A percentile compares a stretch with the other conserved stretches of the same genome.
These are phyloP conservation scores for Lampris megalopsis DNA, from an alignment of 2,113 vertebrate genomes.

Conservation along the genomic window DNA sequence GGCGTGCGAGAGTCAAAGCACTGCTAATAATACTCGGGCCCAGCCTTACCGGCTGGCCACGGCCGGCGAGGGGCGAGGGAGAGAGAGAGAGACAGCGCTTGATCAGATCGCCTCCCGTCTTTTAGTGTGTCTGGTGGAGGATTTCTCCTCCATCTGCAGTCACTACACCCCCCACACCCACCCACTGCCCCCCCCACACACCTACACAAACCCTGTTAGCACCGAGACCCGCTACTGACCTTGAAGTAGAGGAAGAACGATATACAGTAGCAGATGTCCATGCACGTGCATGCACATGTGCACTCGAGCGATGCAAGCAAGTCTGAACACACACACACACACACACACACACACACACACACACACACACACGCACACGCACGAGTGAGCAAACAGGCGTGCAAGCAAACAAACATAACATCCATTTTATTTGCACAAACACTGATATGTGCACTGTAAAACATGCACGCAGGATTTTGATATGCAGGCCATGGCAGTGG, in stretches of 20 bases:
- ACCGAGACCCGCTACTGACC: constrained; percentile 68
- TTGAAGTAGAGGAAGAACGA: constrained; percentile 67
- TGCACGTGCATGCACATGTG: constrained; percentile 24
- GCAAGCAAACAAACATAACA: no score
- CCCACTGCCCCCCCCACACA: neutral
- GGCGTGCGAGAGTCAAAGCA: constrained; percentile 4
- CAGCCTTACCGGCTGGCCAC: constrained; percentile 7
- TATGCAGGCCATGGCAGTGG: neutral
- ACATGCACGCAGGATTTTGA: neutral
- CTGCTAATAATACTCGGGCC: neutral
- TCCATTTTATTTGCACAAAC: constrained; percentile 22
- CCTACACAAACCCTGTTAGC: constrained; percentile 66
- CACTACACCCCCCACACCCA: constrained; percentile 47
- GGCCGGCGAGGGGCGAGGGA: constrained; percentile 10
- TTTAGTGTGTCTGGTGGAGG: constrained; percentile 42
- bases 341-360: neutral
- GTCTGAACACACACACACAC: constrained; percentile 3
- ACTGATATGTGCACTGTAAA: constrained; percentile 20
- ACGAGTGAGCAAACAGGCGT: neutral
- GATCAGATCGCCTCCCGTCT: constrained; percentile 20
- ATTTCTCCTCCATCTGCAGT: constrained; percentile 58
- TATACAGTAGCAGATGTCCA: constrained; percentile 51
- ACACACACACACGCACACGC: constrained; percentile 12
- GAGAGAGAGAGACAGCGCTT: constrained; percentile 5
- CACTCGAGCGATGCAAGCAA: constrained; percentile 11